Percentiles rank a stretch among this genome's conserved stretches.
Evolutionary conservation across 2,888 invertebrate species (phyloP).

Genomic region (Hypsopygia costalis): DNA sequence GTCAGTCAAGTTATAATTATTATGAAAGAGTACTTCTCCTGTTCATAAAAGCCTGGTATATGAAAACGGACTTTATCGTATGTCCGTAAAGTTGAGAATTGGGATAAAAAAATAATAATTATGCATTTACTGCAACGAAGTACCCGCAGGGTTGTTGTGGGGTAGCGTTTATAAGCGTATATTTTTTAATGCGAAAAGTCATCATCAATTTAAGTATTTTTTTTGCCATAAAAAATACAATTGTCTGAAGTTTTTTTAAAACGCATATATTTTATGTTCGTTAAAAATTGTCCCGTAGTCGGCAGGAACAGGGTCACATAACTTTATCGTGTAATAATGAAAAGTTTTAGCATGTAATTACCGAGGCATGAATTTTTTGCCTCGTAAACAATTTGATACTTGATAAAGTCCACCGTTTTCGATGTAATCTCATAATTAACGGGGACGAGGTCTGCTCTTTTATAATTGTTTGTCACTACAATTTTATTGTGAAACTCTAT

Average conservation of each 20-base stretch:
- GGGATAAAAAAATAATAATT: too few relatives aligned
- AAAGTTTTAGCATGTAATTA: conserved; percentile 66
- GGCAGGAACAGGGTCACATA: too few relatives aligned
- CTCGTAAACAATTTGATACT: conserved; percentile 38
- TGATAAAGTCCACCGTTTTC: conserved; percentile 36
- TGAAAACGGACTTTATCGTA: not conserved
- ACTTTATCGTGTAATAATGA: too few relatives aligned
- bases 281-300: conserved; percentile 37
- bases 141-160: conserved; percentile 2
- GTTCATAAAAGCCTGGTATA: conserved; percentile 2
- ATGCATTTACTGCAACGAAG: conserved; percentile 12
- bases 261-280: too few relatives aligned
- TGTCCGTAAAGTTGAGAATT: not conserved
- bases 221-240: too few relatives aligned
- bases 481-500: not conserved
- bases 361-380: conserved; percentile 38
- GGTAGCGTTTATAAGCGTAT: not conserved
- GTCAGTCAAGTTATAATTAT: conserved; percentile 25
- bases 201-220: too few relatives aligned
- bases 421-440: conserved; percentile 30
- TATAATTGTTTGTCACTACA: not conserved
- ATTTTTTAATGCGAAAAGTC: not conserved
- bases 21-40: conserved; percentile 24
- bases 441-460: not conserved
- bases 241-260: too few relatives aligned